Evolutionary conservation across 2,888 invertebrate species (phyloP).

Genomic region (Sesia apiformis): DNA sequence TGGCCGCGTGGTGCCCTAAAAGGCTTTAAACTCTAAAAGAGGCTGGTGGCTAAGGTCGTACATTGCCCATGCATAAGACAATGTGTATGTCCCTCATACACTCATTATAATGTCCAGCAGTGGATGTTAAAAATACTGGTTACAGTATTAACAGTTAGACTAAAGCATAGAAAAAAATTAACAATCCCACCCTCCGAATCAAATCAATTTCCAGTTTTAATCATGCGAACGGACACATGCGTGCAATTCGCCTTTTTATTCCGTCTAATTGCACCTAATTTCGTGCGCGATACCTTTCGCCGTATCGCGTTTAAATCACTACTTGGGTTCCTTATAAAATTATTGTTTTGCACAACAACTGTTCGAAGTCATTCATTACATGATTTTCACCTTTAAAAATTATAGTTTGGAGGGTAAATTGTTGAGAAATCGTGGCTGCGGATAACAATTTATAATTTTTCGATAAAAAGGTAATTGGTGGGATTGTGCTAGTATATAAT

Average conservation of each 20-base stretch:
- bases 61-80: too few species aligned
- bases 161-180: too few species aligned
- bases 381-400: neutral
- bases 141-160: too few species aligned
- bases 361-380: neutral
- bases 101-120: too few species aligned
- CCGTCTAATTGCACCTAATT: neutral
- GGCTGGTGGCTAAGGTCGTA: too few species aligned
- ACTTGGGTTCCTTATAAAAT: slow-evolving; percentile 18
- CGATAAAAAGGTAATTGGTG: too few species aligned
- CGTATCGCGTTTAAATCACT: slow-evolving; percentile 30
- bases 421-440: neutral
- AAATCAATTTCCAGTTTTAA: neutral
- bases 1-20: too few species aligned
- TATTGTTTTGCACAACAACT: slow-evolving; percentile 22
- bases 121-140: too few species aligned
- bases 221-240: neutral
- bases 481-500: too few species aligned
- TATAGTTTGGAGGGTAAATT: neutral
- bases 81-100: too few species aligned
- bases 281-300: slow-evolving; percentile 3
- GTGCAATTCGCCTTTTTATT: neutral
- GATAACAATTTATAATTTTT: neutral
- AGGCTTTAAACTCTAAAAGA: too few species aligned
- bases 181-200: neutral